Conservation (phyloP, 2,113 vertebrate genomes). For the Acanthisitta chloris region DNA sequence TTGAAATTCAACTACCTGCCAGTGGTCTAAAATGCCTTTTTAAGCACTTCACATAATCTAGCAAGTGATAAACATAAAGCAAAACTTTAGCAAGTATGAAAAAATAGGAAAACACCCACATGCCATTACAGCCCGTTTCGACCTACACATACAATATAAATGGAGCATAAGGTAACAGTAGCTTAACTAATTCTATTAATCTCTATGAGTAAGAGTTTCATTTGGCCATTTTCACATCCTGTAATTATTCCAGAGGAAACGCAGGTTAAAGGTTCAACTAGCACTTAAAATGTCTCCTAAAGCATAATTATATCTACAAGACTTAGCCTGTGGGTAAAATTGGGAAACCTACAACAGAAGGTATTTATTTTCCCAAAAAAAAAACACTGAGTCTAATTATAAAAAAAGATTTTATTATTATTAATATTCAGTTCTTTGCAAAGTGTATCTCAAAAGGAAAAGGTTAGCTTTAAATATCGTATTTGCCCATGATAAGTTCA, state of each 20-base stretch:
- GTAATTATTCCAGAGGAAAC: slow-evolving; percentile 73
- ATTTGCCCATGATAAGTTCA: not conserved
- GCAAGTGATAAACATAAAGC: slow-evolving; percentile 24
- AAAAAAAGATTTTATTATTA: not conserved
- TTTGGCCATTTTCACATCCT: slow-evolving; percentile 70
- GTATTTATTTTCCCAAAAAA: slow-evolving; percentile 34
- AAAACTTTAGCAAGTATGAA: slow-evolving; percentile 1
- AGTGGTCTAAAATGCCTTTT: slow-evolving; percentile 31
- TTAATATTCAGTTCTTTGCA: not conserved
- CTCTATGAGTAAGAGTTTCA: slow-evolving; percentile 56
- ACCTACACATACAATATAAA: slow-evolving; percentile 16
- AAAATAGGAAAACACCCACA: slow-evolving; percentile 37
- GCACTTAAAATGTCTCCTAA: slow-evolving; percentile 60
- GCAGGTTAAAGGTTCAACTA: slow-evolving; percentile 69
- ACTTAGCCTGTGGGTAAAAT: slow-evolving; percentile 39
- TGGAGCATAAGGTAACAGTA: slow-evolving; percentile 56
- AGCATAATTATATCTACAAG: slow-evolving; percentile 64
- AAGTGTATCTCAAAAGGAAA: not conserved
- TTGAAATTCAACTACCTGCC: slow-evolving; percentile 43
- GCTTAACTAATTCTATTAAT: slow-evolving; percentile 71
- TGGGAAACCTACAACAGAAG: slow-evolving; percentile 12
- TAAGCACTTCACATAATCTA: slow-evolving; percentile 14
- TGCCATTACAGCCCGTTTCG: not conserved
- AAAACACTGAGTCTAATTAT: not conserved
- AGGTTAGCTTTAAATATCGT: not conserved